Evolutionary conservation across 1,140 invertebrate species (phyloP).

Genomic region (Zophobas atratus): DNA sequence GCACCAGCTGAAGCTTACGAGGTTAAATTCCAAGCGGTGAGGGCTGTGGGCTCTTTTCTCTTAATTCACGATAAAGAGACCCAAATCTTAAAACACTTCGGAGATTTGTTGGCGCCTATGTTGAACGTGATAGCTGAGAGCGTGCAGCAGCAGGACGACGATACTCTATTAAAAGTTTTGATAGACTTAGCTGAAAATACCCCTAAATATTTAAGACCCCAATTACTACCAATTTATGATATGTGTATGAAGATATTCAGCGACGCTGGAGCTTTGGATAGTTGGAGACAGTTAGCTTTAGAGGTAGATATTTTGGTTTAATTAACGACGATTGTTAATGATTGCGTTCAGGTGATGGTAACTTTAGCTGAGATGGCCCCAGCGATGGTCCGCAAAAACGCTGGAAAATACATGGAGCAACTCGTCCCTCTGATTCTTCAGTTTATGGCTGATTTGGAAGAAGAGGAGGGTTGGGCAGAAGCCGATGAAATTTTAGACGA

Average conservation of each 20-base stretch:
- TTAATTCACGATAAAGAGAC: slow-evolving; percentile 92
- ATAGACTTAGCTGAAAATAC: slow-evolving; percentile 95
- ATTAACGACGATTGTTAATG: slow-evolving; percentile 8
- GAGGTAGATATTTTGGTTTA: slow-evolving; percentile 76
- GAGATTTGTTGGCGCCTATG: slow-evolving; percentile 83
- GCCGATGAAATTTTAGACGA: slow-evolving; percentile 87
- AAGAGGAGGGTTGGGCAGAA: slow-evolving; percentile 89
- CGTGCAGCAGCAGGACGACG: slow-evolving; percentile 89
- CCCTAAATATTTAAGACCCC: slow-evolving; percentile 92
- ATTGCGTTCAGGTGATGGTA: slow-evolving; percentile 75
- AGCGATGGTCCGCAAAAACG: slow-evolving; percentile 94
- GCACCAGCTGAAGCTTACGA: slow-evolving; percentile 79
- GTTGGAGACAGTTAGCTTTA: slow-evolving; percentile 91
- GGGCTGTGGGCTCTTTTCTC: slow-evolving; percentile 92
- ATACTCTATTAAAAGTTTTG: slow-evolving; percentile 90
- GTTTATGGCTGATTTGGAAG: slow-evolving; percentile 98
- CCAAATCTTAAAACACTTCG: slow-evolving; percentile 89
- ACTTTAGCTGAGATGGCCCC: slow-evolving; percentile 95
- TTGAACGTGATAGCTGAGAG: slow-evolving; percentile 83
- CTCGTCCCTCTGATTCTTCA: slow-evolving; percentile 88
- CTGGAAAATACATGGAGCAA: slow-evolving; percentile 83
- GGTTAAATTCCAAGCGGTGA: slow-evolving; percentile 85
- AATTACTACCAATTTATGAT: slow-evolving; percentile 90
- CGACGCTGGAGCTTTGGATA: slow-evolving; percentile 84
- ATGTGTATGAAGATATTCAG: slow-evolving; percentile 91